Evolutionary conservation across 1,140 invertebrate genomes (phyloP), one percentile per base, ranked within the genome.

Genomic region (Pseudobourletiella spinata): DNA sequence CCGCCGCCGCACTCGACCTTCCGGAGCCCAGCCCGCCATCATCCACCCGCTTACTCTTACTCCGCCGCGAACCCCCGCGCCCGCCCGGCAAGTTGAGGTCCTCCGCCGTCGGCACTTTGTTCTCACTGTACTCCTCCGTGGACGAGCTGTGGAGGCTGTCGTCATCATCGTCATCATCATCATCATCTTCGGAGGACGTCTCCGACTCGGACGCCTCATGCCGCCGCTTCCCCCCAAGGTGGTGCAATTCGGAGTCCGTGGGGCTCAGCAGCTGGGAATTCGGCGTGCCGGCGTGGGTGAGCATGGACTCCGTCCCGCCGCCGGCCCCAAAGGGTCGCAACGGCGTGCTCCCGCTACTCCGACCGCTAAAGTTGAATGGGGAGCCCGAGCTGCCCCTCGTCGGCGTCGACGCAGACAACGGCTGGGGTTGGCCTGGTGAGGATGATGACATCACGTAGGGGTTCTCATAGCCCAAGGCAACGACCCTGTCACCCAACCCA

Each of bases 141-240:
- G 64, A 66, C 26, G 60, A 63, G 30, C 67, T 69, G 22, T 62
- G 42, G 2, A 65, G 46, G 32, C 59, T 63, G 14, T 58, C 61
- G 29, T 63, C 64, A 6, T 28, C 39, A 25, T 73, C 65, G 2
- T 71, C 63, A 1, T 64, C 72, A 15, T 71, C 73, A 26, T 75
- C 65, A 4, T 71, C 20, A 3, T 35, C 30, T 3, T 29, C 25
- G 26, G 20, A 22, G 24, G 24, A 25, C 35, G 11, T 16, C 32
- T 18, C 25, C 50, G 46, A 6, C 61, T 57, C 52, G 60, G 46
- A 26, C 46, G 25, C 29, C 44, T 25, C 1, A 42, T 64, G 4
- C 48, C 55, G 15, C 25, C 35, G 14, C 60, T 18, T 25, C n/a
- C 29, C 20, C 4, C 54, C 51, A 16, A 6, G 16, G n/a, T n/a